A percentile compares a stretch with the other conserved stretches of the same genome.
Conservation (phyloP, 2,113 vertebrate species). For the Phoxinus phoxinus region DNA sequence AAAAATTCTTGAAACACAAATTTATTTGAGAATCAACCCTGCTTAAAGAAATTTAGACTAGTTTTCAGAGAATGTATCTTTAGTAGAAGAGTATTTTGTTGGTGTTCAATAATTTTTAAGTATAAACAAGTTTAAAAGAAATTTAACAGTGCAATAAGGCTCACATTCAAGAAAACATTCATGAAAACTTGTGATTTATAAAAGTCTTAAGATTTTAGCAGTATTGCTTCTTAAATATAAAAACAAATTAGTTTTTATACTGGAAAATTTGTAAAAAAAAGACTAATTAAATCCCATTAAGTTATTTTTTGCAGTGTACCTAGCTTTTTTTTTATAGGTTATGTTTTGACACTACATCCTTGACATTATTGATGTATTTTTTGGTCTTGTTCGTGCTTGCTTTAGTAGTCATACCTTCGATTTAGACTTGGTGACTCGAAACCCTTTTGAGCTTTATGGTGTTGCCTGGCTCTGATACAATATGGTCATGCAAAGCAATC, state of each 20-base stretch:
- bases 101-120: not conserved
- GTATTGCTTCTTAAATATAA: not conserved
- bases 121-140: not conserved
- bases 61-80: too few relatives aligned
- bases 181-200: not conserved
- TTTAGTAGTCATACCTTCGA: not conserved
- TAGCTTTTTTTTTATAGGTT: not conserved
- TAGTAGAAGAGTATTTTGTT: too few relatives aligned
- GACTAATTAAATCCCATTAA: too few relatives aligned
- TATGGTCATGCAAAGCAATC: conserved; percentile 51
- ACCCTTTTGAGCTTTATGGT: conserved; percentile 33
- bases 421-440: conserved; percentile 26
- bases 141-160: not conserved
- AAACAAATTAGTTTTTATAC: too few relatives aligned
- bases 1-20: not conserved
- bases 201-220: not conserved
- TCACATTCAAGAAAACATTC: not conserved
- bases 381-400: not conserved
- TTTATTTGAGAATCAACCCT: not conserved
- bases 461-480: conserved; percentile 38
- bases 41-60: not conserved
- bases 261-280: too few relatives aligned
- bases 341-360: not conserved
- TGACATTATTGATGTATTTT: not conserved
- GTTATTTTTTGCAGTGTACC: too few relatives aligned